Base-by-base conservation (phyloP, 2,888 invertebrate species). In the Eucriotettix oculatus region DNA sequence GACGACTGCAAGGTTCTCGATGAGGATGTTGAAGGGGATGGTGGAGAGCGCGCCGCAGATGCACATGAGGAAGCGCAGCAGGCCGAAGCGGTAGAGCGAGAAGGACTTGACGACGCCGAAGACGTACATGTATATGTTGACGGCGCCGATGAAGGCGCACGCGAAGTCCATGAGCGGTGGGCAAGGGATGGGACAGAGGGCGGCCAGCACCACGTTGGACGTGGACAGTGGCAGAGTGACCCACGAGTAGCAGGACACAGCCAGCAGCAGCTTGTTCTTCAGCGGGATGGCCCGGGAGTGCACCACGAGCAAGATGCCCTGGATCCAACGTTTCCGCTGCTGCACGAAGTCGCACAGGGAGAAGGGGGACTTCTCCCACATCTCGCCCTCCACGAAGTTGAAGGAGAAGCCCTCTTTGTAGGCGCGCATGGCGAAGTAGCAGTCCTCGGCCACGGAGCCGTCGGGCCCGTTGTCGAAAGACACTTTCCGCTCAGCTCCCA, bases 311-410 rank as follows among this genome's bases (percentile, higher is more conserved):
- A 90, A 79, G 68, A 93, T 92, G 70, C 92, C 93, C 77, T 92
- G 90, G 59, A 97, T 82, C 97, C 97, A 97, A 59, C 97, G 82
- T 72, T 97, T 97, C 61, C 97, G 80, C 71, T 97, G 97, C 73
- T 96, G 95, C 66, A 97, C 82, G 69, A 97, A 94, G 73, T 97
- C 97, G 83, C 88, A 86, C 43, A 97, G 75, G 1, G 92, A 91
- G 73, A 97, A 97, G 5, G 97, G 96, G 10, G 93, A 93, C 72
- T 97, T 96, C 72, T 97, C 97, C 87, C 95, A 95, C 96, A 97
- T 96, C 76, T 97, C 97, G 57, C 97, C 96, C 73, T 97, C 96
- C 65, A 97, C 85, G 75, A 96, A 97, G 72, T 93, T 90, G 74
- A 97, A 97, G 17, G 87, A 81, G 72, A 89, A 96, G 41, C 95